These are phyloP conservation scores for Brachyhypopomus occidentalis DNA, from an alignment of 2,113 vertebrate species.

Conservation along the genomic window DNA sequence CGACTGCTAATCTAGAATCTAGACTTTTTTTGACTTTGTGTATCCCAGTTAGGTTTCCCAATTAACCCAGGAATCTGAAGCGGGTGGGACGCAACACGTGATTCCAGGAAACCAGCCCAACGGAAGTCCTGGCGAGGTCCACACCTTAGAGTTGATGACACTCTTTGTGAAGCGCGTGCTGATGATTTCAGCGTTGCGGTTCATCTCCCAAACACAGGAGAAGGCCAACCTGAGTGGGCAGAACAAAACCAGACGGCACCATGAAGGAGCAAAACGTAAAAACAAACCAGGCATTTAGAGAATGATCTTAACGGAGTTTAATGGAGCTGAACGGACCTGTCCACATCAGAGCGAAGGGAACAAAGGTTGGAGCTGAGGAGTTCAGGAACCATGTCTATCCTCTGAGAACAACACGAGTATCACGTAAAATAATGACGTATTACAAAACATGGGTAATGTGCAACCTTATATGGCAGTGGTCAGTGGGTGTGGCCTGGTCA, in stretches of 20 bases:
- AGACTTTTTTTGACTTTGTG: too few relatives aligned
- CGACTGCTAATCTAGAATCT: not conserved
- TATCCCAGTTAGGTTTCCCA: too few relatives aligned
- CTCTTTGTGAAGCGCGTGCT: slow-evolving; percentile 93
- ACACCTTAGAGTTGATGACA: slow-evolving; percentile 95
- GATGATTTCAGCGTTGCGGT: slow-evolving; percentile 85
- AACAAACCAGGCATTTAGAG: not conserved
- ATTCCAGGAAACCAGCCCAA: too few relatives aligned
- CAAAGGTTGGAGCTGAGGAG: slow-evolving; percentile 96
- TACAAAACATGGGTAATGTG: not conserved
- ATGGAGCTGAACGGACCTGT: slow-evolving; percentile 78
- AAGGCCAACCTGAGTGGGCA: slow-evolving; percentile 82
- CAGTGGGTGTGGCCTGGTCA: slow-evolving; percentile 55
- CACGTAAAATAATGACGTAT: not conserved
- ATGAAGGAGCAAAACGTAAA: not conserved
- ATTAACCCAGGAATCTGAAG: too few relatives aligned
- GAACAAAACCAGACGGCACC: slow-evolving; percentile 4
- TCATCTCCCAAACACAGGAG: slow-evolving; percentile 98
- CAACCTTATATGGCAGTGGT: not conserved
- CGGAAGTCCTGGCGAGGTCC: not conserved
- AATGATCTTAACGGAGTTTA: not conserved
- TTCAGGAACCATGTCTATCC: slow-evolving; percentile 98
- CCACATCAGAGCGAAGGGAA: slow-evolving; percentile 89
- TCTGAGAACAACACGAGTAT: slow-evolving; percentile 69
- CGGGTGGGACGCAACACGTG: too few relatives aligned